Conservation (phyloP, 2,797 vertebrate genomes). For the Lateolabrax maculatus region DNA sequence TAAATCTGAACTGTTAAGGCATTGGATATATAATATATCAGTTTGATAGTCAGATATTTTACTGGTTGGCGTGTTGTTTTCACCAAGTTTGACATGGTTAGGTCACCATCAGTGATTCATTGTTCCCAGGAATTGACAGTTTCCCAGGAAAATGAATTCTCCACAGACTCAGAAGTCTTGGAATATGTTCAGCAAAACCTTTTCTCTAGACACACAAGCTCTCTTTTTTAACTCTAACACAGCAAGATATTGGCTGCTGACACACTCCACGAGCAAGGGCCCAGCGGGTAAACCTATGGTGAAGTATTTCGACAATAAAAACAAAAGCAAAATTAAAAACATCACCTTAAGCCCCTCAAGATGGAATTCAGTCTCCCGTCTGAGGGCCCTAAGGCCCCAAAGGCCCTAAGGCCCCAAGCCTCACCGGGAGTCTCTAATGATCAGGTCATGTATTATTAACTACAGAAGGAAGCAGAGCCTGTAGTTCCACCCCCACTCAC, state of each 20-base stretch:
- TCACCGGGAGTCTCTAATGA: constrained; percentile 53
- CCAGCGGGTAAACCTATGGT: not conserved
- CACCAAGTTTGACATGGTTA: not conserved
- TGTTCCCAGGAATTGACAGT: not conserved
- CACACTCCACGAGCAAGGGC: too few relatives aligned
- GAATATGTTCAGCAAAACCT: not conserved
- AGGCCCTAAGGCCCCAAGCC: not conserved
- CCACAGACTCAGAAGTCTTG: not conserved
- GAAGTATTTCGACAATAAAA: not conserved
- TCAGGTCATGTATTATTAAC: constrained; percentile 69
- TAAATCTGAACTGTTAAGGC: not conserved
- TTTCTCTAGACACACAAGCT: not conserved
- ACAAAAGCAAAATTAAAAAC: constrained; percentile 11
- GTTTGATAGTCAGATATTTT: too few relatives aligned
- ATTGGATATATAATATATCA: not conserved
- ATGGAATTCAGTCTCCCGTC: not conserved
- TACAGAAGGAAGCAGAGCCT: constrained; percentile 19
- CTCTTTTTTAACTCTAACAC: not conserved
- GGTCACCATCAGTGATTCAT: not conserved
- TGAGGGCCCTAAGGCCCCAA: not conserved
- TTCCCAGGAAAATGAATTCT: not conserved
- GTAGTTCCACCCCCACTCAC: not conserved
- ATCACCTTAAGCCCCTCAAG: constrained; percentile 12
- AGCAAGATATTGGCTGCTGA: not conserved
- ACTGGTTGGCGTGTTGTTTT: not conserved